Conservation (phyloP, 2,797 vertebrate species). For the Brachyrhaphis roseni region DNA sequence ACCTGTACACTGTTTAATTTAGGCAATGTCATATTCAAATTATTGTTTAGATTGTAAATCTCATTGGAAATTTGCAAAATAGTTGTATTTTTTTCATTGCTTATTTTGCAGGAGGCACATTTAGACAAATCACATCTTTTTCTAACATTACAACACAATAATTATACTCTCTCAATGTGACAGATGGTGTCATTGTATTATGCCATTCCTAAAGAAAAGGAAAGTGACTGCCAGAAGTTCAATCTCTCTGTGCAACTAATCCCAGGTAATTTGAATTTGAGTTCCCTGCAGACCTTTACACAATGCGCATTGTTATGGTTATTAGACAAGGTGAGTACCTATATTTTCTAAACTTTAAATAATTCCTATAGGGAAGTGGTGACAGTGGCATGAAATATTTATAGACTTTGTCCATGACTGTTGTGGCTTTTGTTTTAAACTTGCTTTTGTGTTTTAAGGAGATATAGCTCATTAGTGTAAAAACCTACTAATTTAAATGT, state of each 20-base stretch:
- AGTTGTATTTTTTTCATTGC: neutral
- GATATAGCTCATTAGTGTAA: too few relatives aligned
- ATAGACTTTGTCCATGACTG: too few relatives aligned
- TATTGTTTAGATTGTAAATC: neutral
- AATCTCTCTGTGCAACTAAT: slow-evolving; percentile 70
- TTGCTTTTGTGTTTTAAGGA: too few relatives aligned
- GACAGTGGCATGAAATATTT: too few relatives aligned
- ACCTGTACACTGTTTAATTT: neutral
- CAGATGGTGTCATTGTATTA: slow-evolving; percentile 87
- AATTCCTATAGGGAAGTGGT: too few relatives aligned
- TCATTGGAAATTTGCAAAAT: neutral
- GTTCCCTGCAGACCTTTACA: slow-evolving; percentile 57
- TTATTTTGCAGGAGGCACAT: neutral
- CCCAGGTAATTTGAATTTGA: slow-evolving; percentile 38
- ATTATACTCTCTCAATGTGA: neutral
- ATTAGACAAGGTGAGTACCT: slow-evolving; percentile 71
- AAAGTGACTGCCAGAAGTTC: slow-evolving; percentile 81
- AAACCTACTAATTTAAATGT: too few relatives aligned
- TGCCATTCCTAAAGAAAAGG: slow-evolving; percentile 71
- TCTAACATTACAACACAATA: neutral
- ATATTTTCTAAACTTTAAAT: neutral
- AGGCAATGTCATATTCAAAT: neutral
- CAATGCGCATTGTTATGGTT: slow-evolving; percentile 34
- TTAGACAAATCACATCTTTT: neutral
- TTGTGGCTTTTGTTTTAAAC: neutral